phyloP scores from a whole-genome alignment of 1,140 invertebrate species.

The Zaprionus gabonicus region DNA sequence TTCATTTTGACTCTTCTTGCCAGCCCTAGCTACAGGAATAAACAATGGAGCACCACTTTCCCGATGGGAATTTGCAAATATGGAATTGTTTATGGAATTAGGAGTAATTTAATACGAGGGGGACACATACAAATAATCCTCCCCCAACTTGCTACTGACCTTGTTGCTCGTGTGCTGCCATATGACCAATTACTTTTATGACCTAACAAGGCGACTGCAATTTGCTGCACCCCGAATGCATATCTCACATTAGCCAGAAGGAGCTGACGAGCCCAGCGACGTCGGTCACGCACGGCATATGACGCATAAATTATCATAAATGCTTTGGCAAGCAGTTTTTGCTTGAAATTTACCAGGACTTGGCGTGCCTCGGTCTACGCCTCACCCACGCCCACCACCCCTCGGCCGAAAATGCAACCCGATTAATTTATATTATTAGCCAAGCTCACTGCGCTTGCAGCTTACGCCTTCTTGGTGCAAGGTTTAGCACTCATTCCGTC shows the following conservation, averaged over 20 bases:
- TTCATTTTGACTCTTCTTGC: not conserved
- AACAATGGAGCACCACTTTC: not conserved
- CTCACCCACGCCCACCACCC: not conserved
- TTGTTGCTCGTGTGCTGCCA: conserved; percentile 17
- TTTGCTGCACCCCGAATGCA: conserved; percentile 72
- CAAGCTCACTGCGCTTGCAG: conserved; percentile 39
- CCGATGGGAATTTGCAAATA: not conserved
- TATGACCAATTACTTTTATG: conserved; percentile 63
- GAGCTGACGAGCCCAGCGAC: conserved; percentile 12
- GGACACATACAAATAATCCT: not conserved
- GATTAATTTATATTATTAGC: conserved; percentile 74
- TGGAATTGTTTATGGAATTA: not conserved
- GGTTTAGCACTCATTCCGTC: not conserved
- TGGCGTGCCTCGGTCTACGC: conserved; percentile 23
- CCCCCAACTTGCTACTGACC: conserved; percentile 20
- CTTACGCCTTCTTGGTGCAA: conserved; percentile 31
- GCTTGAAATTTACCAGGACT: conserved; percentile 17
- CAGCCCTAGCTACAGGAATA: not conserved
- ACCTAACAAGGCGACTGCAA: conserved; percentile 71
- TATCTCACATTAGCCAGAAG: conserved; percentile 36
- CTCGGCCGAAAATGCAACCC: conserved; percentile 35
- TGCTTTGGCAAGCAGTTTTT: conserved; percentile 59
- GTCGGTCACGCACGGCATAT: conserved; percentile 60
- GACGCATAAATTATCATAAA: conserved; percentile 78
- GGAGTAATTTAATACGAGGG: not conserved